These are phyloP conservation scores for Oncorhynchus keta DNA, from an alignment of 2,113 vertebrate species.

Conservation along the genomic window DNA sequence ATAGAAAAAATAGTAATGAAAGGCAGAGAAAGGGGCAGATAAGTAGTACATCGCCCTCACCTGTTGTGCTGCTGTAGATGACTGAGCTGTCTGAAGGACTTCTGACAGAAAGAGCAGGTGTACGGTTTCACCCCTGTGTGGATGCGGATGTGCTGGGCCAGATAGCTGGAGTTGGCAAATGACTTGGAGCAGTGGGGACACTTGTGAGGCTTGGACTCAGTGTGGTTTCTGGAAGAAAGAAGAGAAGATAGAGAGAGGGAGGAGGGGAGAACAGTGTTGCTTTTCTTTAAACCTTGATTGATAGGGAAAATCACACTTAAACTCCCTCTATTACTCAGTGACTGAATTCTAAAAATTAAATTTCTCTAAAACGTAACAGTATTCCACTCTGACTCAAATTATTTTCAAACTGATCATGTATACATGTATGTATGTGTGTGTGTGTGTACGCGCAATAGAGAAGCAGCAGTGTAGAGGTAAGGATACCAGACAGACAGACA, in stretches of 20 bases:
- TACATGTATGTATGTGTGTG: background rate
- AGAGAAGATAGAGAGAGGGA: slow-evolving; percentile 18
- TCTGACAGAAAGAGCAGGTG: slow-evolving; percentile 93
- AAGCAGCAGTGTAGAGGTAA: slow-evolving; percentile 21
- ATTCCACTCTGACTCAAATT: background rate
- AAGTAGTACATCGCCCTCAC: slow-evolving; percentile 66
- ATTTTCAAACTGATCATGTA: background rate
- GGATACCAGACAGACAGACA: slow-evolving; percentile 25
- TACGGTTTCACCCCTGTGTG: slow-evolving; percentile 98
- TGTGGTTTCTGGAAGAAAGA: slow-evolving; percentile 86
- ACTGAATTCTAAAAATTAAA: slow-evolving; percentile 1
- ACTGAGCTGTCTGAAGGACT: slow-evolving; percentile 93
- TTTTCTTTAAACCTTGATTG: too few relatives aligned
- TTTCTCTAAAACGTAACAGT: background rate
- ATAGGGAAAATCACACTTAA: too few relatives aligned
- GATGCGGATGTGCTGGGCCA: slow-evolving; percentile 97
- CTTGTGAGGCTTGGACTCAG: slow-evolving; percentile 98
- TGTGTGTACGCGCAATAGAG: slow-evolving; percentile 17
- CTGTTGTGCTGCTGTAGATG: slow-evolving; percentile 98
- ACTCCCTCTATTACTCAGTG: background rate
- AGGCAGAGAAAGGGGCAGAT: background rate
- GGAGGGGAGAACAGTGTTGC: background rate
- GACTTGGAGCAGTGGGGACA: slow-evolving; percentile 98
- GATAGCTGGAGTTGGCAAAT: slow-evolving; percentile 97
- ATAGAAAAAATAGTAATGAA: background rate